These are phyloP conservation scores for Perdita meconis DNA, from an alignment of 2,888 invertebrate genomes.

Conservation along the genomic window DNA sequence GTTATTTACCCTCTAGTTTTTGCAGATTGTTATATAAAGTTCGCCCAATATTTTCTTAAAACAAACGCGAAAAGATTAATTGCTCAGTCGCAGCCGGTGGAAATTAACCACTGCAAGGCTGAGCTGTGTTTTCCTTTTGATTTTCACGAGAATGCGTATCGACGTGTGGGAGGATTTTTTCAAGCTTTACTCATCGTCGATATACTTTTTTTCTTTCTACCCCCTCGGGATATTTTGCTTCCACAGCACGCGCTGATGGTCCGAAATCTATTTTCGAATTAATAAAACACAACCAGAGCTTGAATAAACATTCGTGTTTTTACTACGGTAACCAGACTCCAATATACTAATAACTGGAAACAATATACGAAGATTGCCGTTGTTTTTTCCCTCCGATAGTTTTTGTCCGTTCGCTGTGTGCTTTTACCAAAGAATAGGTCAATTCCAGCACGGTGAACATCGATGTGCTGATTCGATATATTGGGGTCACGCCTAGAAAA, in stretches of 20 bases:
- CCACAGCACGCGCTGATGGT: not conserved
- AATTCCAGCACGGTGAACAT: not conserved
- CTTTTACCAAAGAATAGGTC: not conserved
- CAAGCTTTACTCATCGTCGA: not conserved
- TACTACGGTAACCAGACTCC: no score
- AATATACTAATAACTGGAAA: not conserved
- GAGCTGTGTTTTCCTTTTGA: not conserved
- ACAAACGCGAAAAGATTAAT: slow-evolving; percentile 8
- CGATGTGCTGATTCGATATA: not conserved
- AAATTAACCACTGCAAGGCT: not conserved
- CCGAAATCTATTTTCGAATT: not conserved
- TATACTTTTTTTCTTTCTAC: not conserved
- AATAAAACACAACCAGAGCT: not conserved
- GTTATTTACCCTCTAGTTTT: not conserved
- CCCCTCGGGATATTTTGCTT: not conserved
- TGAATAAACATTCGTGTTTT: not conserved
- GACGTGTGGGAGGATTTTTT: not conserved
- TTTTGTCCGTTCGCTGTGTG: not conserved
- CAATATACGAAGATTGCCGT: not conserved
- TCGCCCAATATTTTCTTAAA: not conserved
- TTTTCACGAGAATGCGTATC: slow-evolving; percentile 7
- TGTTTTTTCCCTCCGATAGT: not conserved
- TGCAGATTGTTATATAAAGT: not conserved
- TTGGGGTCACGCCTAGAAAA: not conserved
- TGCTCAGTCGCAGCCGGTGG: not conserved